Percentiles rank a stretch among this genome's conserved stretches.
Evolutionary conservation across 2,888 invertebrate genomes (phyloP).

Genomic region (Amphipoea lucens): DNA sequence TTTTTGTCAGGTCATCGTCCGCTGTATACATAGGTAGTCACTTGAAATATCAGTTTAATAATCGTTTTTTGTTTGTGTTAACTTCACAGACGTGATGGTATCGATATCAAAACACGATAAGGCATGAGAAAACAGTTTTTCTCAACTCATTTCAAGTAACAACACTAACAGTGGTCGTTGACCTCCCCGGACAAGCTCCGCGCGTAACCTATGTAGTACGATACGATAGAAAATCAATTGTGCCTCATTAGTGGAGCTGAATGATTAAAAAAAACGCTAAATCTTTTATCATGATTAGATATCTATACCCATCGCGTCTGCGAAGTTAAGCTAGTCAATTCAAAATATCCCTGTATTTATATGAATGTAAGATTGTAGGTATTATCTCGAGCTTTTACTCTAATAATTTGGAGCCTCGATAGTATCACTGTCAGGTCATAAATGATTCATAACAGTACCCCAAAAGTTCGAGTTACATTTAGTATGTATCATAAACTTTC

Average conservation of each 20-base stretch:
- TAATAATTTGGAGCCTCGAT: background rate
- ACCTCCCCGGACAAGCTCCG: too few species aligned
- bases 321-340: background rate
- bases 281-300: background rate
- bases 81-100: background rate
- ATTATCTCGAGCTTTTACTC: background rate
- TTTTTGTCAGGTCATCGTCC: too few species aligned
- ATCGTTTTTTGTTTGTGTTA: background rate
- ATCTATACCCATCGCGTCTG: background rate
- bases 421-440: background rate
- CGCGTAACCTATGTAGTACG: too few species aligned
- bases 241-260: too few species aligned
- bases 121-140: background rate
- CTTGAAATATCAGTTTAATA: too few species aligned
- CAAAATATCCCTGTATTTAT: background rate
- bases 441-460: background rate
- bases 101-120: background rate
- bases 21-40: too few species aligned
- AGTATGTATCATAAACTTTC: conserved; percentile 1
- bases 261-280: background rate
- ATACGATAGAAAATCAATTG: too few species aligned
- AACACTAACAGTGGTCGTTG: background rate
- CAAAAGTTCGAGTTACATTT: conserved; percentile 24
- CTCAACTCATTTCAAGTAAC: background rate
- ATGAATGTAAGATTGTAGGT: background rate